Conservation (phyloP, 2,797 vertebrate genomes). For the Caiman crocodilus region DNA sequence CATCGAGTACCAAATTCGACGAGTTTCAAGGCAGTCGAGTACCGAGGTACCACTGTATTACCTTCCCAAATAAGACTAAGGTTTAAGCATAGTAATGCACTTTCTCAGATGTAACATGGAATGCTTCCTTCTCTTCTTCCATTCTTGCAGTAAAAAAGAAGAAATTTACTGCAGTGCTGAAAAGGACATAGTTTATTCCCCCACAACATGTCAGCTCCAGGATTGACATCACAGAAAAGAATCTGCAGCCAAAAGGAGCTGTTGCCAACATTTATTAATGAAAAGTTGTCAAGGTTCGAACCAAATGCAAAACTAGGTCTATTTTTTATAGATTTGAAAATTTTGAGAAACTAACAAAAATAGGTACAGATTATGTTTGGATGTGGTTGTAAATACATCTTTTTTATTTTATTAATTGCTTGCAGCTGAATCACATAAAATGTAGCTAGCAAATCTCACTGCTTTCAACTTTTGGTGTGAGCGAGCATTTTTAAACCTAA, state of each 20-base stretch:
- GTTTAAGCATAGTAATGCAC: too few relatives aligned
- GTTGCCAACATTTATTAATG: background rate
- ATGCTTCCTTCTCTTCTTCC: background rate
- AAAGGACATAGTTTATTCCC: background rate
- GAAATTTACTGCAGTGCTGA: background rate
- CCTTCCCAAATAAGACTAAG: background rate
- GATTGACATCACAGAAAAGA: background rate
- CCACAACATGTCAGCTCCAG: accelerated
- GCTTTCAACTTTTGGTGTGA: background rate
- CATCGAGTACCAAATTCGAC: too few relatives aligned
- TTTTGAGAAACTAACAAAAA: background rate
- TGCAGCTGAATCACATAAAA: background rate
- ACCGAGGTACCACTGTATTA: too few relatives aligned
- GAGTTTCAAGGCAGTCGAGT: too few relatives aligned
- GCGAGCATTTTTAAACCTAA: background rate
- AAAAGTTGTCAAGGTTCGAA: background rate
- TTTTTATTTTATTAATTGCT: background rate
- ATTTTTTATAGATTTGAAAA: background rate
- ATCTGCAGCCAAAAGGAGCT: background rate
- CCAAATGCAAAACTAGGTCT: background rate
- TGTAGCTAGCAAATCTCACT: background rate
- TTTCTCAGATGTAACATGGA: background rate
- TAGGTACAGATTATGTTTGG: background rate
- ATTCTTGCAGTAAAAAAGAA: background rate
- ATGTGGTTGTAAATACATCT: background rate